These are phyloP conservation scores for Platyura marginata DNA, from an alignment of 1,140 invertebrate species.

Conservation along the genomic window DNA sequence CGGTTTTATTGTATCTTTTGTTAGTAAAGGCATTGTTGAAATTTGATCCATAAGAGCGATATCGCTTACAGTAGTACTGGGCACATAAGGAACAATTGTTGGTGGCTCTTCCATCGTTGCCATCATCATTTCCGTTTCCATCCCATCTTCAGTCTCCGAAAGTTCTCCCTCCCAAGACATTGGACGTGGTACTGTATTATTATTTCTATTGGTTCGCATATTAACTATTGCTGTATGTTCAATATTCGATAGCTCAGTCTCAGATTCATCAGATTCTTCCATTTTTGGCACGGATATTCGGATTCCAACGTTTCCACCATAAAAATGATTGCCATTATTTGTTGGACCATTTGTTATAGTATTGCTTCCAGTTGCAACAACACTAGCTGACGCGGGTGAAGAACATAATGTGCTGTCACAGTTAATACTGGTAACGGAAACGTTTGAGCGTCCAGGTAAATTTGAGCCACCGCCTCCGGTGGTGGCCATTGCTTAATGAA, in stretches of 20 bases:
- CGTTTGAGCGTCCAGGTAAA: constrained; percentile 14
- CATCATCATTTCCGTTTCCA: constrained; percentile 9
- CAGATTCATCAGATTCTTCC: constrained; percentile 17
- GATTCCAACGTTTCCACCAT: constrained; percentile 5
- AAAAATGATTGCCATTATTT: not conserved
- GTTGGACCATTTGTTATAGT: not conserved
- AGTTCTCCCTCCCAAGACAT: constrained; percentile 87
- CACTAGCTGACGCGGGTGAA: constrained; percentile 4
- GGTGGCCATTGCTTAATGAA: not conserved
- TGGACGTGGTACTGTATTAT: constrained; percentile 34
- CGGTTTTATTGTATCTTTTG: not conserved
- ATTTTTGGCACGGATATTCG: constrained; percentile 15
- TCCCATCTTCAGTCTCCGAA: constrained; percentile 42
- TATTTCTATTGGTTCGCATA: constrained; percentile 1
- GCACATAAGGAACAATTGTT: not conserved
- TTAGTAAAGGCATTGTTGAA: not conserved
- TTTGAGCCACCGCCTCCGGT: not conserved
- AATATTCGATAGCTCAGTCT: constrained; percentile 20
- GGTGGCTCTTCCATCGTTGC: not conserved
- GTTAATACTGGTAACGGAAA: constrained; percentile 24
- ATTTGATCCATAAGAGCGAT: not conserved
- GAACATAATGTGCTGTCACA: constrained; percentile 5
- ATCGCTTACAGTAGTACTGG: not conserved
- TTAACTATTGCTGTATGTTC: constrained; percentile 14
- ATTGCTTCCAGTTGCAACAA: not conserved